Evolutionary conservation across 2,797 vertebrate genomes (phyloP).

Genomic region (Tenualosa thibaudeaui): DNA sequence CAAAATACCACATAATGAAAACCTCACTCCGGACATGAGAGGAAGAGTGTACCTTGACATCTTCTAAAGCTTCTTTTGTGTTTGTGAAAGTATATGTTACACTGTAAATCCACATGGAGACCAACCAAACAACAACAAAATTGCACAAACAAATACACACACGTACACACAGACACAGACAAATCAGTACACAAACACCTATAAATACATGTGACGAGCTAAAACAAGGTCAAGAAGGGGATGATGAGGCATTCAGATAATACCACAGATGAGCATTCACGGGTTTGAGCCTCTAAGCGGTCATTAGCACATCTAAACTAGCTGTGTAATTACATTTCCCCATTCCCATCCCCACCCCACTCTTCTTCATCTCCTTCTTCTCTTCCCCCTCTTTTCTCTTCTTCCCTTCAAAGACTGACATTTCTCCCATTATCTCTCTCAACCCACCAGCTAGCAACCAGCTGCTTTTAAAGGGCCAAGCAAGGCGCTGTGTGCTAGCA

Average conservation of each 20-base stretch:
- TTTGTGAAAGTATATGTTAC: neutral
- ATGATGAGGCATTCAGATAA: conserved; percentile 12
- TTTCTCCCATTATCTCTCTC: neutral
- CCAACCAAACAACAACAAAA: neutral
- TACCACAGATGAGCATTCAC: neutral
- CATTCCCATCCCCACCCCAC: neutral
- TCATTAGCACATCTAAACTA: conserved; percentile 24
- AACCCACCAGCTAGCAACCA: neutral
- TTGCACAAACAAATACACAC: neutral
- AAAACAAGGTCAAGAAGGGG: neutral
- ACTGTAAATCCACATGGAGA: neutral
- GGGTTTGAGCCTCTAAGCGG: neutral
- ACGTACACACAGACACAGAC: neutral
- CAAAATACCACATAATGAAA: neutral
- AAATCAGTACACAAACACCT: neutral
- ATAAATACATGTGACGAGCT: neutral
- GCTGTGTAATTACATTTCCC: conserved; percentile 14
- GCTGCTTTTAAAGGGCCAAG: neutral
- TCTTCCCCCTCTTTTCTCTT: neutral
- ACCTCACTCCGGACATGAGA: neutral
- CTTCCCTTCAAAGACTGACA: neutral
- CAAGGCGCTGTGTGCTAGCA: neutral
- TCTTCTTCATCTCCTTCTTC: neutral
- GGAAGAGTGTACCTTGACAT: neutral
- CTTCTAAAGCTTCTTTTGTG: neutral